Base-by-base conservation (phyloP, 2,113 vertebrate genomes). In the Sigmodon hispidus region DNA sequence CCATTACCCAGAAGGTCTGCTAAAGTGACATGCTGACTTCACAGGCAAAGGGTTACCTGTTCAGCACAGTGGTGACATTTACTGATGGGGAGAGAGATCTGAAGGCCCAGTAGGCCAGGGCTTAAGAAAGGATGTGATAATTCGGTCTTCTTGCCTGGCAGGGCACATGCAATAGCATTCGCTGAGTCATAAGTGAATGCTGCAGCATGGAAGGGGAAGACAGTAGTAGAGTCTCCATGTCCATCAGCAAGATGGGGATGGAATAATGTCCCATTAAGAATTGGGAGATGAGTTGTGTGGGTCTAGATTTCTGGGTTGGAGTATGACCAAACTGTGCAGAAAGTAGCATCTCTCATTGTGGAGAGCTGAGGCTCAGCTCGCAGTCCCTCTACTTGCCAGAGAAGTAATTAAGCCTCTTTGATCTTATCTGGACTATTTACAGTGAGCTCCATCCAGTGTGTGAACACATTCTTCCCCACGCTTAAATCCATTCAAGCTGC, bases 181-280 rank as follows among this genome's bases (percentile, higher is more conserved):
- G 16, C 7, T 24, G 94, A 96, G 97, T 97, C 97, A 95, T 85
- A 84, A 59, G n/a, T 95, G 93, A 96, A 94, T 98, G 96, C 92
- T 96, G 96, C 95, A 98, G 50, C 70, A 34, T 50, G 16, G 31
- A 24, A 43, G 7, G 1, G 9, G 34, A 8, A 80, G 48, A 29
- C 19, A 67, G n/a, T 81, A 92, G 61, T 45, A 84, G 69, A 92
- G 89, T 34, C 55, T 55, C 26, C 17, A 4, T 3, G 9, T 13
- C 52, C 26, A 6, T 29, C 52, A 57, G 6, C 67, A 48, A 65
- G n/a, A 69, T 17, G 0, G 11, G 45, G 22, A 45, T 40, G 73
- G 55, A 22, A 21, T 50, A n/a, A 52, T 0, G 1, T 65, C 26
- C 29, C 3, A 4, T 31, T 21, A 2, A 77, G 59, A n/a, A 16